Evolutionary conservation across 2,113 vertebrate species (phyloP), one percentile per base, ranked within the genome.

Genomic region (Caranx melampygus): DNA sequence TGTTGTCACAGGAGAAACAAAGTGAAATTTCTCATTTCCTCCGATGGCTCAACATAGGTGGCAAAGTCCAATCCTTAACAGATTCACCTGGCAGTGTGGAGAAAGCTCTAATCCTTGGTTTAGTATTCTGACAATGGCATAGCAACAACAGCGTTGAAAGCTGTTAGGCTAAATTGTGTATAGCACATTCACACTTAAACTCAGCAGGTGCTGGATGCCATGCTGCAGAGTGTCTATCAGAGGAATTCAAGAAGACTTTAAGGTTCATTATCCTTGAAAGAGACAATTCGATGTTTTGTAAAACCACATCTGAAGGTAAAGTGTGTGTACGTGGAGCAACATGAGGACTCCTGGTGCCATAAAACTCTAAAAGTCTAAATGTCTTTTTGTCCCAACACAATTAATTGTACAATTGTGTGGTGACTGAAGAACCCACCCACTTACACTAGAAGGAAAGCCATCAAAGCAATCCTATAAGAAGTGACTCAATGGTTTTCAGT

Each of bases 21-120:
- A 66, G 73, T 34, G 15, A 70, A 76, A 14, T 58, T 13, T 63
- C 11, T 63, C 14, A 45, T 34, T 54, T 9, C 51, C 42, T 37
- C 57, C 18, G 47, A 26, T 45, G 21, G 37, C 40, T 58, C 12
- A 6, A 51, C n/a, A 16, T 34, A 14, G 16, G 26, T 16, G 34
- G 26, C 34, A 26, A 52, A 76, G 44, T 58, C 47, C 64, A 57
- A 40, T 31, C 40, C 40, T 40, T 71, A 49, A 77, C 60, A 26
- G 45, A 73, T 72, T 78, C 75, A 84, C 76, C 76, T 54, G 82
- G 65, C 59, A 37, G 64, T 18, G 57, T 59, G 34, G 42, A 62
- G 31, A 37, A 51, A 57, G 76, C 59, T 64, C 21, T 79, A 75
- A 79, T 84, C 76, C 52, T 45, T 5, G 59, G n/a, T 79, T 84